These are phyloP conservation scores for Catocala fraxini DNA, from an alignment of 2,888 invertebrate genomes.

Conservation along the genomic window DNA sequence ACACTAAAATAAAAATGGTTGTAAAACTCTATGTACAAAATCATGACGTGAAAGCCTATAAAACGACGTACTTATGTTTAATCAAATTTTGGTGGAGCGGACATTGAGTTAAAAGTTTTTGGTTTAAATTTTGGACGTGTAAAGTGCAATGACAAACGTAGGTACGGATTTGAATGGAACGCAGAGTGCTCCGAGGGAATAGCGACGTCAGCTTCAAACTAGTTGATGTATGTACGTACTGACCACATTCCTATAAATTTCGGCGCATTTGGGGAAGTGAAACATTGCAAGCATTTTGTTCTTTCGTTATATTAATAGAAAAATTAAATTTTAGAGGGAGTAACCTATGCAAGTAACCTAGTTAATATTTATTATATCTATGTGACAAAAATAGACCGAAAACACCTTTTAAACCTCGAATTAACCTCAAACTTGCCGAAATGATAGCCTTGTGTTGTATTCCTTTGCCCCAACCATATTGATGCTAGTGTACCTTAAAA, in stretches of 20 bases:
- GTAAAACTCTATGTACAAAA: constrained; percentile 65
- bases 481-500: too few relatives aligned
- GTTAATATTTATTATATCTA: too few relatives aligned
- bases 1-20: constrained; percentile 81
- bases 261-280: constrained; percentile 7
- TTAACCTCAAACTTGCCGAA: too few relatives aligned
- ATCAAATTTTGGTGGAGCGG: constrained; percentile 54
- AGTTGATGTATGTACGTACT: constrained; percentile 2
- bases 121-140: constrained; percentile 34
- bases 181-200: constrained; percentile 20
- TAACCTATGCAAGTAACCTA: too few relatives aligned
- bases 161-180: constrained; percentile 28
- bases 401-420: too few relatives aligned
- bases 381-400: too few relatives aligned
- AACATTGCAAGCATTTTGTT: not conserved
- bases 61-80: constrained; percentile 47
- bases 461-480: too few relatives aligned
- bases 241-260: not conserved
- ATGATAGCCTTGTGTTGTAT: too few relatives aligned
- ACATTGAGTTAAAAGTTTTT: constrained; percentile 48
- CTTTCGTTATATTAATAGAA: not conserved
- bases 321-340: too few relatives aligned
- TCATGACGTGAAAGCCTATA: constrained; percentile 56
- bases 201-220: constrained; percentile 9
- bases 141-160: constrained; percentile 37